Conservation (phyloP, 2,888 invertebrate species). For the Microdon myrmicae region DNA sequence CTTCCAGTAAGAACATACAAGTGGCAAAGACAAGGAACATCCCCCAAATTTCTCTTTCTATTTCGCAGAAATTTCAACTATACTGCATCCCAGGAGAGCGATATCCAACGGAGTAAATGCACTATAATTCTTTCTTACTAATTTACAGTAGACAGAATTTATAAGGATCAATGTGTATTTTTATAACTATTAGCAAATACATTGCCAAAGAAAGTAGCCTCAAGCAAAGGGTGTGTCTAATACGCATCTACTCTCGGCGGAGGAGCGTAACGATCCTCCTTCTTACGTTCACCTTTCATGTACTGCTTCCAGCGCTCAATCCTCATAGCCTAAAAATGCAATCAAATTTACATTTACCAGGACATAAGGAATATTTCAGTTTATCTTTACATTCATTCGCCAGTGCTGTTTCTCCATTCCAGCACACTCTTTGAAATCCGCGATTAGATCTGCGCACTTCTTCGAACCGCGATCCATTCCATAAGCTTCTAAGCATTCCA, state of each 20-base stretch:
- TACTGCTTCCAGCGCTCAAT: slow-evolving; percentile 73
- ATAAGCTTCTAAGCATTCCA: slow-evolving; percentile 85
- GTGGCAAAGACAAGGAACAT: no score
- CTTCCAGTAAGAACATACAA: no score
- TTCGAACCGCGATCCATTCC: slow-evolving; percentile 73
- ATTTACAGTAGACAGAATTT: no score
- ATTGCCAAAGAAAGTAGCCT: background rate
- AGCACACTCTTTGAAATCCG: slow-evolving; percentile 79
- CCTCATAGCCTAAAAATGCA: slow-evolving; percentile 70
- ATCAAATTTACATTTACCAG: background rate
- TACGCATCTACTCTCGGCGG: slow-evolving; percentile 72
- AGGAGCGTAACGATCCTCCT: slow-evolving; percentile 69
- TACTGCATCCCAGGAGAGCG: no score
- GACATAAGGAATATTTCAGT: background rate
- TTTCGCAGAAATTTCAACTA: no score
- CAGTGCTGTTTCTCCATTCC: slow-evolving; percentile 71
- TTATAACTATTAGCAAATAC: no score
- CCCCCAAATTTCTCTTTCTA: no score
- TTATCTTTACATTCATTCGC: slow-evolving; percentile 70
- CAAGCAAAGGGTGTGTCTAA: slow-evolving; percentile 60
- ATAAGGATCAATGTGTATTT: no score
- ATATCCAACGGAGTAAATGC: no score
- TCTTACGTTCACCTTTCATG: slow-evolving; percentile 70
- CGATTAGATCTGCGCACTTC: slow-evolving; percentile 74
- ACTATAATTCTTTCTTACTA: no score